Conservation (phyloP, 2,888 invertebrate species). For the Timema podura region DNA sequence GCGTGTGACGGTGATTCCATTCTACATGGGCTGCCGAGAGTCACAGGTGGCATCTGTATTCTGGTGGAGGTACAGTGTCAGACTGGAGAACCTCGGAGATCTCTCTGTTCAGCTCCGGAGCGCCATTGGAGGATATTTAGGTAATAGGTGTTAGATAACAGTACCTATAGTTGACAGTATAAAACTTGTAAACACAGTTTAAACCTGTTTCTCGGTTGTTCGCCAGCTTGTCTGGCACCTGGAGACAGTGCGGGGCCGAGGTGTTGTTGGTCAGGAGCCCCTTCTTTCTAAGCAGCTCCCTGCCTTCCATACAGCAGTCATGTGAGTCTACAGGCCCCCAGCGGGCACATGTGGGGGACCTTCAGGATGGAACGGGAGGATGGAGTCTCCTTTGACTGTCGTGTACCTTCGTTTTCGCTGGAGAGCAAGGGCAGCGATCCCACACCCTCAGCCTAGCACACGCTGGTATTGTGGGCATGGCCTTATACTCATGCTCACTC, state of each 20-base stretch:
- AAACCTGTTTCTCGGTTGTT: too few relatives aligned
- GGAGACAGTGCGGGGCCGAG: conserved; percentile 90
- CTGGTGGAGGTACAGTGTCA: conserved; percentile 98
- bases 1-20: conserved; percentile 96
- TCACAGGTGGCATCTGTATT: conserved; percentile 88
- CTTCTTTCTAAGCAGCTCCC: conserved; percentile 81
- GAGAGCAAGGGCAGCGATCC: too few relatives aligned
- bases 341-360: conserved; percentile 88
- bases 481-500: too few relatives aligned
- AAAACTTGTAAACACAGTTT: too few relatives aligned
- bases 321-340: conserved; percentile 93
- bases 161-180: too few relatives aligned
- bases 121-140: conserved; percentile 93
- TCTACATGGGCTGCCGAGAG: conserved; percentile 94
- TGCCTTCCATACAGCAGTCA: conserved; percentile 98
- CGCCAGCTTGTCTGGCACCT: conserved; percentile 82
- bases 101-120: conserved; percentile 89
- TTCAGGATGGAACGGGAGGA: too few relatives aligned
- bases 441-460: too few relatives aligned
- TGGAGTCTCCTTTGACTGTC: too few relatives aligned
- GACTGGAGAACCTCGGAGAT: conserved; percentile 89
- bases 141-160: too few relatives aligned
- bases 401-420: too few relatives aligned
- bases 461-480: too few relatives aligned
- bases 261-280: conserved; percentile 98